phyloP scores from a whole-genome alignment of 1,140 invertebrate species.

The Drosophila funebris region DNA sequence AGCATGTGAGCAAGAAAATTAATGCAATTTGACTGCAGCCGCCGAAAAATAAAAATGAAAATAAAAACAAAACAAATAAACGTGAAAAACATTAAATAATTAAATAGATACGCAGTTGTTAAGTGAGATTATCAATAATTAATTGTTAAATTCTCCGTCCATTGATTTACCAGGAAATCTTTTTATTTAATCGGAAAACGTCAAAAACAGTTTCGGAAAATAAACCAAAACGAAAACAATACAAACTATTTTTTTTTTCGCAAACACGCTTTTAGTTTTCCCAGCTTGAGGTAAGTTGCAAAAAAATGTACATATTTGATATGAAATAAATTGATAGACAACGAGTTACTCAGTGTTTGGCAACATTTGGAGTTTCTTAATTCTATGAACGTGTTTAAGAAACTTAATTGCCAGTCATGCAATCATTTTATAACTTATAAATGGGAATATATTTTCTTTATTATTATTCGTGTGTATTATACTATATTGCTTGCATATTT shows the following conservation, averaged over 20 bases:
- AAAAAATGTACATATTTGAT: not conserved
- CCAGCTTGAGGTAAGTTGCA: slow-evolving; percentile 7
- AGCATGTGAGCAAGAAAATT: slow-evolving; percentile 27
- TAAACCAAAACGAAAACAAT: slow-evolving; percentile 5
- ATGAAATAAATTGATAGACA: not conserved
- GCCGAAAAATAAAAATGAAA: not conserved
- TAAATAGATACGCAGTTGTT: slow-evolving; percentile 22
- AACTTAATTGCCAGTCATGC: not conserved
- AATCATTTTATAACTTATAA: not conserved
- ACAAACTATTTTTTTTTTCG: not conserved
- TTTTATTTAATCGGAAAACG: slow-evolving; percentile 13
- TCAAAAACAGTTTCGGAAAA: slow-evolving; percentile 25
- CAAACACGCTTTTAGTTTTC: not conserved
- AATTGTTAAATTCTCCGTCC: slow-evolving; percentile 26
- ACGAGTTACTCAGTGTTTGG: not conserved
- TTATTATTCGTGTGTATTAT: slow-evolving; percentile 1
- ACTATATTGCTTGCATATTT: slow-evolving; percentile 43
- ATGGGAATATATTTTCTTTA: not conserved
- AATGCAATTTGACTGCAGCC: slow-evolving; percentile 25
- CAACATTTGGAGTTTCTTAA: not conserved
- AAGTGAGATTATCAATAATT: slow-evolving; percentile 36
- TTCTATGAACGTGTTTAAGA: not conserved
- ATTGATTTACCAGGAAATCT: slow-evolving; percentile 38
- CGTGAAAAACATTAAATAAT: slow-evolving; percentile 34
- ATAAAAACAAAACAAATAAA: not conserved